Evolutionary conservation across 2,888 invertebrate genomes (phyloP).

Genomic region (Amblyjoppa proteus): DNA sequence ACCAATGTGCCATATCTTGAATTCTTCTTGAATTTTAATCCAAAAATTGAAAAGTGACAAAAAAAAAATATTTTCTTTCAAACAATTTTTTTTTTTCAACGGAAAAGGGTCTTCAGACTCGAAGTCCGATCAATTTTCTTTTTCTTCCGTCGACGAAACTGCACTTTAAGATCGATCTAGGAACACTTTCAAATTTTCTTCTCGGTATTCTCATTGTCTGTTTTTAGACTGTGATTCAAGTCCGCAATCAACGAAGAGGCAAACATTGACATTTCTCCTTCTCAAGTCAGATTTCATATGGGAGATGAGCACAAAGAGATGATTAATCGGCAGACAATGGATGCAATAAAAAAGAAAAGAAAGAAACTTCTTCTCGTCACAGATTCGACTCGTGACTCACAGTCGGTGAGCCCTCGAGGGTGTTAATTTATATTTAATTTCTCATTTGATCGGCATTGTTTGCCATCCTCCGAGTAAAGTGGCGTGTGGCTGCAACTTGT

Average conservation of each 20-base stretch:
- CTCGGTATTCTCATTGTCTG: not conserved
- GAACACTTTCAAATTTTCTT: not conserved
- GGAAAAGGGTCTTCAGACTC: not conserved
- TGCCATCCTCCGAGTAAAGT: slow-evolving; percentile 23
- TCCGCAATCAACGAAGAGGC: not conserved
- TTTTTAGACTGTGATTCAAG: not conserved
- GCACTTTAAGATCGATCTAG: no score
- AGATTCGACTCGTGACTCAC: slow-evolving; percentile 46
- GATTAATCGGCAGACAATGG: slow-evolving; percentile 9
- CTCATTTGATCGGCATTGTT: slow-evolving; percentile 51
- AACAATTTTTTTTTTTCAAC: not conserved
- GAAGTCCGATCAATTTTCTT: no score
- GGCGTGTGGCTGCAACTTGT: slow-evolving; percentile 45
- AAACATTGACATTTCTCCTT: not conserved
- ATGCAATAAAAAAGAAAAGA: not conserved
- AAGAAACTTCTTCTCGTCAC: not conserved
- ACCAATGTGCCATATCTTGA: no score
- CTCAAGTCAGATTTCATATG: not conserved
- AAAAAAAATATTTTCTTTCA: not conserved
- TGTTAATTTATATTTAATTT: slow-evolving; percentile 57
- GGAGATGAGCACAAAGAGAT: not conserved
- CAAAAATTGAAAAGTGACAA: not conserved
- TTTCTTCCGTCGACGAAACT: not conserved
- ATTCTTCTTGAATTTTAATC: no score
- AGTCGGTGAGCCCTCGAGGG: slow-evolving; percentile 27